phyloP scores from a whole-genome alignment of 37 sponge, comb jelly and placozoan species.

The Hormiphora californensis region DNA sequence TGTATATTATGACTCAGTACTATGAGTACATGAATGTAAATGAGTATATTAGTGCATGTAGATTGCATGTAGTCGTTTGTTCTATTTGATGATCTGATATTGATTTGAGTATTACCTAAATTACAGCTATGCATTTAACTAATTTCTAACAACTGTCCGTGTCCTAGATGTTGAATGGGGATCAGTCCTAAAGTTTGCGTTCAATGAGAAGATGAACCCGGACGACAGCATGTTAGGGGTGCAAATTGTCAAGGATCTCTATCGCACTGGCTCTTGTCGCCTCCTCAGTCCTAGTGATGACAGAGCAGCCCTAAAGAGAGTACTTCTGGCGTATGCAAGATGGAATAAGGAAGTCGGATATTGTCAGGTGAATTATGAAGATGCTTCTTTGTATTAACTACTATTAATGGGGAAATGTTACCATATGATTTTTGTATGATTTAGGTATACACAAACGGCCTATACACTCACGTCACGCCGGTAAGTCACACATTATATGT shows the following conservation, averaged over 20 bases:
- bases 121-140: too few relatives aligned
- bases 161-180: conserved; percentile 66
- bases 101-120: neutral
- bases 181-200: conserved; percentile 54
- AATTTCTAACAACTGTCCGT: too few relatives aligned
- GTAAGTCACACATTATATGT: too few relatives aligned
- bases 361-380: conserved; percentile 57
- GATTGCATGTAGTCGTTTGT: neutral
- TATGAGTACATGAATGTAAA: neutral
- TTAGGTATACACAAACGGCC: too few relatives aligned
- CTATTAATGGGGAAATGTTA: too few relatives aligned
- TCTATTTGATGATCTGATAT: neutral
- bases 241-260: conserved; percentile 75
- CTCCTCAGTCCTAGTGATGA: conserved; percentile 56
- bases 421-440: too few relatives aligned
- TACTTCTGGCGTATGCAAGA: conserved; percentile 78
- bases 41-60: neutral
- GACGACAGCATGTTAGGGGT: conserved; percentile 70
- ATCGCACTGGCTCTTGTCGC: conserved; percentile 60
- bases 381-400: too few relatives aligned
- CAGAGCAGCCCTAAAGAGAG: conserved; percentile 64
- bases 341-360: conserved; percentile 78
- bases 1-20: neutral
- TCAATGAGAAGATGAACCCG: conserved; percentile 66
- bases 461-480: too few relatives aligned